Base-by-base conservation (phyloP, 1,140 invertebrate species). In the Odontomachus brunneus region DNA sequence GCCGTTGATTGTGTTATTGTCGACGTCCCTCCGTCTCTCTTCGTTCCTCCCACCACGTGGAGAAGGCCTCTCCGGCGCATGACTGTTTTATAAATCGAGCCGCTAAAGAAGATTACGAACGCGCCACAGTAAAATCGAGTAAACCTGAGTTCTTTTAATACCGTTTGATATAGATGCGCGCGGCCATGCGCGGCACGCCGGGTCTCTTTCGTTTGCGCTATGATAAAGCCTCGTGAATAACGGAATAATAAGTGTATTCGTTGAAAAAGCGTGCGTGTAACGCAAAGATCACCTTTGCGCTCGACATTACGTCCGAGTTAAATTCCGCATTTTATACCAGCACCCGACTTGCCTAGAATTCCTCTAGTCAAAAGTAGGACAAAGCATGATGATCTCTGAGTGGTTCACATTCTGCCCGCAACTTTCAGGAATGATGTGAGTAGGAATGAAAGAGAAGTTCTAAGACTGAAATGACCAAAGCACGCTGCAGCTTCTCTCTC, bases 31-130 rank as follows among this genome's bases (percentile, higher is more conserved):
- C 22, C 38, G 15, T 24, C 19, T 1, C 29, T 1, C 51, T n/a
- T 24, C 49, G 15, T 9, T 14, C 17, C 19, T 67, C 51, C 38
- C 7, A 7, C 38, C 38, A 7, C 38, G 38, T 7, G 9, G 38
- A 62, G 49, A 19, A 57, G 55, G 12, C 14, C 1, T 75, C 29
- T 3, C 15, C 3, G 11, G n/a, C 12, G 15, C 65, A 44, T 67
- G 22, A 57, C 53, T 78, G 57, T 57, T 69, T 78, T 78, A 78
- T 67, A 69, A 78, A 78, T 78, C 51, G 63, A 69, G 11, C 17
- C 44, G 44, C 15, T 38, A 15, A 76, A 48, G 12, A 76, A n/a
- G n/a, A 44, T 57, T 66, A 22, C 49, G 63, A 15, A 3, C 5
- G 38, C 15, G 38, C 14, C 38, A 44, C 14, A 14, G 19, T 51